Evolutionary conservation across 2,888 invertebrate genomes (phyloP).

Genomic region (Prenolepis imparis): DNA sequence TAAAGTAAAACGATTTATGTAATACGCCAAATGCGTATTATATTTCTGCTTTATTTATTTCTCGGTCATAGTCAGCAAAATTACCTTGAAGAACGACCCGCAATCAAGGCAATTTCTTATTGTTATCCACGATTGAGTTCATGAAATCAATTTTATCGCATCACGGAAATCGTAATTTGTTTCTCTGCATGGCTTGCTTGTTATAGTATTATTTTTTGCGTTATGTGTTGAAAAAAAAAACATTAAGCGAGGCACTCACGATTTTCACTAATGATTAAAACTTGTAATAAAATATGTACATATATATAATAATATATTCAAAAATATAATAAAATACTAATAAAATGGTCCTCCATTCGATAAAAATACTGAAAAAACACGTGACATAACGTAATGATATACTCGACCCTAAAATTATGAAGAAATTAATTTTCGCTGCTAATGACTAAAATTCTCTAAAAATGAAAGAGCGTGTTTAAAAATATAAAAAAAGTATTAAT

Average conservation of each 20-base stretch:
- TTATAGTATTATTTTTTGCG: not conserved
- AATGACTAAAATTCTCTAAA: no score
- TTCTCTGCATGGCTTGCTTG: conserved; percentile 5
- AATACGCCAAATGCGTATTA: conserved; percentile 8
- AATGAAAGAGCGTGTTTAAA: no score
- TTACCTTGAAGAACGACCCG: conserved; percentile 42
- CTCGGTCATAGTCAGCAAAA: not conserved
- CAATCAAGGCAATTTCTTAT: conserved; percentile 51
- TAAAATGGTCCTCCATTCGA: no score
- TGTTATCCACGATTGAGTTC: conserved; percentile 26
- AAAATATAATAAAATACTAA: no score
- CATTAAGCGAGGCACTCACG: not conserved
- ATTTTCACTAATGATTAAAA: not conserved
- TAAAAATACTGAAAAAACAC: no score
- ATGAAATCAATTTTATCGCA: conserved; percentile 54
- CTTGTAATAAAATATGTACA: no score
- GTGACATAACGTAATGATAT: no score
- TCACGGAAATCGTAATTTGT: conserved; percentile 35
- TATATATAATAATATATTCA: no score
- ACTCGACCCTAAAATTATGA: no score
- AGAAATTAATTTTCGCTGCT: no score
- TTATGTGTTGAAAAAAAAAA: not conserved
- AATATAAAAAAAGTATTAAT: no score
- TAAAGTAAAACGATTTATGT: conserved; percentile 33
- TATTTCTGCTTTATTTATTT: conserved; percentile 29